phyloP scores from a whole-genome alignment of 2,888 invertebrate genomes.

The Tachina grossa region DNA sequence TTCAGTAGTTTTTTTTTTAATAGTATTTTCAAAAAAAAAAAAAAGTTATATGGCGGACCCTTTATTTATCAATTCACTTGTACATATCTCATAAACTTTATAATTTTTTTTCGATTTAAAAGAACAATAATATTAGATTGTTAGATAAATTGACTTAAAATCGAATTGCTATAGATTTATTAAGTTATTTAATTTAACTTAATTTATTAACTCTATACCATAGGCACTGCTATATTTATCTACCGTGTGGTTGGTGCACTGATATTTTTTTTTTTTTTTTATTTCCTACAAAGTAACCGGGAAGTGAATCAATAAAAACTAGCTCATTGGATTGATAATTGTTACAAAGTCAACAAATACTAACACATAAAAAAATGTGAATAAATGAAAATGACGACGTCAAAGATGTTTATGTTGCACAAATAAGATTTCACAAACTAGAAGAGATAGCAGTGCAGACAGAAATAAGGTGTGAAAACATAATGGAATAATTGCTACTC shows the following conservation, averaged over 20 bases:
- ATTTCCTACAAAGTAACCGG: slow-evolving; percentile 5
- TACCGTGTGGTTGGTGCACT: background rate
- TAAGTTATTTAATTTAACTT: background rate
- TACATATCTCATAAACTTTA: background rate
- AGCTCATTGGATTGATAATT: slow-evolving; percentile 12
- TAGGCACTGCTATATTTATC: background rate
- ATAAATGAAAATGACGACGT: slow-evolving; percentile 19
- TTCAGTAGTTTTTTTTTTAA: too few relatives aligned
- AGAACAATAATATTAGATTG: too few relatives aligned
- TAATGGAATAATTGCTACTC: slow-evolving; percentile 63
- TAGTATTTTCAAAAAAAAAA: too few relatives aligned
- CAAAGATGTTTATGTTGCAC: slow-evolving; percentile 6
- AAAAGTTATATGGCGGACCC: too few relatives aligned
- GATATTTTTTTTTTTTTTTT: background rate
- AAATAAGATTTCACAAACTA: slow-evolving; percentile 22
- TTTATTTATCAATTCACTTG: background rate
- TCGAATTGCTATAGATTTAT: background rate
- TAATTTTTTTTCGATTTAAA: too few relatives aligned
- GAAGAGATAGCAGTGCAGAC: slow-evolving; percentile 13
- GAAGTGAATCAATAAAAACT: slow-evolving; percentile 38
- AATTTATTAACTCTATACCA: background rate
- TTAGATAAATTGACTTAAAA: background rate
- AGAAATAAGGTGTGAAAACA: slow-evolving; percentile 56
- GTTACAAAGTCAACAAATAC: slow-evolving; percentile 18
- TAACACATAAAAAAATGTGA: slow-evolving; percentile 21